Evolutionary conservation across 2,113 vertebrate genomes (phyloP).

Genomic region (Falco punctatus): DNA sequence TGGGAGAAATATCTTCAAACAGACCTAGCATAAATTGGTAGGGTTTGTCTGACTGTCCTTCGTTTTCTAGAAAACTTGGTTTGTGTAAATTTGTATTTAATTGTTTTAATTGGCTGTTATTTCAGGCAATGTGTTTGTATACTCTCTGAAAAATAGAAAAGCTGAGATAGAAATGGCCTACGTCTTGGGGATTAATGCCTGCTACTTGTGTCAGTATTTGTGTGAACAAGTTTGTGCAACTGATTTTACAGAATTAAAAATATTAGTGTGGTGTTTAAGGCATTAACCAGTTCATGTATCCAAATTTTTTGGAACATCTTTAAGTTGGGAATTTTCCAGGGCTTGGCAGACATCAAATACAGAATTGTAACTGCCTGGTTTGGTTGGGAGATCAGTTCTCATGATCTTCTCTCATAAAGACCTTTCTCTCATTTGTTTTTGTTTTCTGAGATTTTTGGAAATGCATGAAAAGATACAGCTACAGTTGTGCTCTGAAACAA

Average conservation of each 20-base stretch:
- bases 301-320: neutral
- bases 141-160: neutral
- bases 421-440: neutral
- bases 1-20: neutral
- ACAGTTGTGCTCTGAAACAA: neutral
- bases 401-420: neutral
- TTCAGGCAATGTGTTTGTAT: neutral
- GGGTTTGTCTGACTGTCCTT: fast-evolving
- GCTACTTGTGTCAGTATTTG: neutral
- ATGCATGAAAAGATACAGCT: neutral
- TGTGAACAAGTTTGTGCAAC: neutral
- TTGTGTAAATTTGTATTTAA: neutral
- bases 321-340: neutral
- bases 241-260: neutral
- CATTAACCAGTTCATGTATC: neutral
- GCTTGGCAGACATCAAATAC: neutral
- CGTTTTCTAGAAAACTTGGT: neutral
- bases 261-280: neutral
- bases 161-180: neutral
- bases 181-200: neutral
- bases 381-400: neutral
- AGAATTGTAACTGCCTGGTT: neutral
- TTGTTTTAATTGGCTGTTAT: neutral
- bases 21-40: neutral
- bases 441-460: neutral